Evolutionary conservation across 30 jellyfish, hydroid and myxozoan genomes (phyloP).

Genomic region (Rhopilema esculentum): DNA sequence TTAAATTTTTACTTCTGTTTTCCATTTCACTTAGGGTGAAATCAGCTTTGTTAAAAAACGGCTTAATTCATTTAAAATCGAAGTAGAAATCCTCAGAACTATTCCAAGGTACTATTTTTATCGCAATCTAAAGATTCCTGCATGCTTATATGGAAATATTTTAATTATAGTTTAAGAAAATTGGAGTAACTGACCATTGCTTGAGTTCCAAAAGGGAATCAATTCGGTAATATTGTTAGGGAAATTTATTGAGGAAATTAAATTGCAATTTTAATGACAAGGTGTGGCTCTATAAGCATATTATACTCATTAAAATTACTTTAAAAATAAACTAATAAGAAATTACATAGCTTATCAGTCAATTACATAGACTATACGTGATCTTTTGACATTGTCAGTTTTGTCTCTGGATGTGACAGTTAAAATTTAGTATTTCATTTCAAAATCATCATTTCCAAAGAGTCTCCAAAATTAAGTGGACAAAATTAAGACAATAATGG

Average conservation of each 20-base stretch:
- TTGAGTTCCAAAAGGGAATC: background rate
- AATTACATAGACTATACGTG: no score
- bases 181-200: background rate
- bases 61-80: background rate
- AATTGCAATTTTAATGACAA: background rate
- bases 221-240: background rate
- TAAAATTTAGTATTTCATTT: background rate
- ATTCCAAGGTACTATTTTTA: background rate
- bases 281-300: background rate
- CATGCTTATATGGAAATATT: background rate
- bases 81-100: background rate
- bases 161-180: no score
- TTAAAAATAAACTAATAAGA: background rate
- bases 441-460: background rate
- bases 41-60: background rate
- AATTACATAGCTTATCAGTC: background rate
- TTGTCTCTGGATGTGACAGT: background rate
- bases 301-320: background rate
- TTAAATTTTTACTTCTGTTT: background rate
- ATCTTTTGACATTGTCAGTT: background rate
- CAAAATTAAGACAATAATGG: background rate
- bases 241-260: background rate
- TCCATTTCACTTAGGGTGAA: background rate
- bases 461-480: background rate
- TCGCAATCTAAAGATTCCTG: background rate